Conservation (phyloP, 1,140 invertebrate species). For the Venturia canescens region DNA sequence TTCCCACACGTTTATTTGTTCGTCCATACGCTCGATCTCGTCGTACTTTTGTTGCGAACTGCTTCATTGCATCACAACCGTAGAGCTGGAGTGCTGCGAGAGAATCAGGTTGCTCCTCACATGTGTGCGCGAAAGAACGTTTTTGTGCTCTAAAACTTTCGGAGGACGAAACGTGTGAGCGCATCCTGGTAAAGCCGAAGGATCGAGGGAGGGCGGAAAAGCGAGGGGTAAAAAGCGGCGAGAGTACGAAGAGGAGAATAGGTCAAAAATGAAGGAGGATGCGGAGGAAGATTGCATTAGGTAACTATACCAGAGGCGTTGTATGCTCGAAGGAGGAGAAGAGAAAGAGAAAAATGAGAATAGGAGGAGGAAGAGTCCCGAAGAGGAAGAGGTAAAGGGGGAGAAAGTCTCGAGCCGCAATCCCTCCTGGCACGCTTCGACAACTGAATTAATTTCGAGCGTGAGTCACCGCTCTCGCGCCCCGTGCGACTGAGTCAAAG, state of each 20-base stretch:
- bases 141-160: slow-evolving; percentile 15
- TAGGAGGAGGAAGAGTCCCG: neutral
- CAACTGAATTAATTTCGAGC: slow-evolving; percentile 49
- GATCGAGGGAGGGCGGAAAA: neutral
- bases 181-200: too few species aligned
- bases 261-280: neutral
- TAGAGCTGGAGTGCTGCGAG: neutral
- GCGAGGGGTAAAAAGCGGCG: neutral
- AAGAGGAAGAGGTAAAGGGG: neutral
- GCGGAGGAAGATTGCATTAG: neutral
- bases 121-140: neutral
- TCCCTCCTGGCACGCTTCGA: slow-evolving; percentile 41
- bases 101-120: neutral
- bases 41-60: slow-evolving; percentile 10
- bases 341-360: neutral
- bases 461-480: slow-evolving; percentile 42
- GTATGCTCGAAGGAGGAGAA: neutral
- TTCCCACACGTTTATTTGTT: neutral
- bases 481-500: slow-evolving; percentile 31
- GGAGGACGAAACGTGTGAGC: slow-evolving; percentile 15
- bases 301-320: neutral
- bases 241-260: neutral
- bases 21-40: slow-evolving; percentile 9
- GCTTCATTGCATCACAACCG: neutral
- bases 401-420: slow-evolving; percentile 32